A percentile compares a stretch with the other conserved stretches of the same genome.
These are phyloP conservation scores for Cephus pulcher DNA, from an alignment of 2,888 invertebrate genomes.

Conservation along the genomic window DNA sequence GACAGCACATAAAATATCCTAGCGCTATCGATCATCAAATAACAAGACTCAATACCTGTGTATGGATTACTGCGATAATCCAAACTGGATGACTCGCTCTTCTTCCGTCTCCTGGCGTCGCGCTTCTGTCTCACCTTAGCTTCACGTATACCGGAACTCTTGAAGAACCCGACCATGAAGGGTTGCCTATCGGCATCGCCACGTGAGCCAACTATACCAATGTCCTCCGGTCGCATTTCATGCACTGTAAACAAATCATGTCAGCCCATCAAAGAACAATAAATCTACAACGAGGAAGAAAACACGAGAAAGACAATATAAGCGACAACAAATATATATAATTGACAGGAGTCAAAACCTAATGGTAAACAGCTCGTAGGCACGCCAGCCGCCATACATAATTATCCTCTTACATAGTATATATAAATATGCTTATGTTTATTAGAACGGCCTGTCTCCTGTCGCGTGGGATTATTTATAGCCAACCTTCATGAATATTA, in stretches of 20 bases:
- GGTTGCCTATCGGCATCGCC: slow-evolving; percentile 88
- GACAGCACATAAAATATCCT: background rate
- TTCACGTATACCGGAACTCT: slow-evolving; percentile 72
- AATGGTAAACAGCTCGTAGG: background rate
- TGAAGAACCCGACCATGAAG: slow-evolving; percentile 92
- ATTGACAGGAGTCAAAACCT: background rate
- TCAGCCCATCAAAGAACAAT: background rate
- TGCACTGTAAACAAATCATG: slow-evolving; percentile 70
- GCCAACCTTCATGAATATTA: slow-evolving; percentile 63
- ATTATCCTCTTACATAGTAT: slow-evolving; percentile 19
- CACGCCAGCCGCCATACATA: slow-evolving; percentile 8
- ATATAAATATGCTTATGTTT: slow-evolving; percentile 37
- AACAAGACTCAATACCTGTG: slow-evolving; percentile 62
- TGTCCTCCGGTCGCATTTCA: slow-evolving; percentile 85
- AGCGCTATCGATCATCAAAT: background rate
- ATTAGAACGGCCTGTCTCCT: slow-evolving; percentile 49
- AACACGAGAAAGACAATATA: background rate
- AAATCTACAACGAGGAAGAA: background rate
- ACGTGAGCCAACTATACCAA: slow-evolving; percentile 83
- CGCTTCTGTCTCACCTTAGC: slow-evolving; percentile 71
- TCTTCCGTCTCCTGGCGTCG: slow-evolving; percentile 71
- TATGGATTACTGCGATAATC: slow-evolving; percentile 72
- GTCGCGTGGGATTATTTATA: slow-evolving; percentile 54
- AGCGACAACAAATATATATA: background rate
- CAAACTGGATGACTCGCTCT: slow-evolving; percentile 61